Base-by-base conservation (phyloP, 2,888 invertebrate genomes). In the Mactromeris polynyma region DNA sequence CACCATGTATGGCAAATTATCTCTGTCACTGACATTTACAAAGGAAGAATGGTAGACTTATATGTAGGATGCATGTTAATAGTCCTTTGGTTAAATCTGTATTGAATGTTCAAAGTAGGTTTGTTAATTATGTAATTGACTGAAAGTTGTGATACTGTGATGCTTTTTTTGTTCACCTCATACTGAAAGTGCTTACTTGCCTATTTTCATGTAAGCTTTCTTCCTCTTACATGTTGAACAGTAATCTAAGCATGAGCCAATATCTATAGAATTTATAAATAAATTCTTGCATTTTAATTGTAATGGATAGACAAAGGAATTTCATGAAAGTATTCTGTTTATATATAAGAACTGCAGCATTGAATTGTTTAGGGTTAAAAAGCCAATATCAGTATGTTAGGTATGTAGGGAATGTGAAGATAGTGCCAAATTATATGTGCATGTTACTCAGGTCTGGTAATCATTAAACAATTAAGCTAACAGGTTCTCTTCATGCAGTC, bases 401-500 rank as follows among this genome's bases (percentile, higher is more conserved):
- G 86, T 31, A 87, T 87, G 82, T 77, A 78, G 83, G 78, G 78
- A 81, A 87, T 87, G 82, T 58, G 31, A 58, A 78, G 77, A 40
- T 38, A 78, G 77, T 87, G 86, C 86, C 86, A 87, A 86, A 82
- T 77, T 87, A 83, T 82, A 83, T 82, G 82, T 87, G 86, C 86
- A 87, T 81, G 86, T 78, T 82, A 36, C 14, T 33, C 33, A 73
- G 33, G 36, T 33, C 73, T 73, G 73, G 73, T 33, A 36, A 73
- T 33, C 73, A 73, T 73, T 73, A 73, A 73, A 73, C 73, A 73
- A 73, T 73, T 73, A 36, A 73, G 73, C 73, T 73, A 73, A 73
- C 73, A 36, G 73, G n/a, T 73, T 26, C n/a, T 64, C 58, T 64
- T 26, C 21, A 26, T 26, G 58, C 73, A 36, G 73, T 73, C 73